A percentile compares a stretch with the other conserved stretches of the same genome.
Evolutionary conservation across 2,113 vertebrate genomes (phyloP).

Genomic region (Merops nubicus): DNA sequence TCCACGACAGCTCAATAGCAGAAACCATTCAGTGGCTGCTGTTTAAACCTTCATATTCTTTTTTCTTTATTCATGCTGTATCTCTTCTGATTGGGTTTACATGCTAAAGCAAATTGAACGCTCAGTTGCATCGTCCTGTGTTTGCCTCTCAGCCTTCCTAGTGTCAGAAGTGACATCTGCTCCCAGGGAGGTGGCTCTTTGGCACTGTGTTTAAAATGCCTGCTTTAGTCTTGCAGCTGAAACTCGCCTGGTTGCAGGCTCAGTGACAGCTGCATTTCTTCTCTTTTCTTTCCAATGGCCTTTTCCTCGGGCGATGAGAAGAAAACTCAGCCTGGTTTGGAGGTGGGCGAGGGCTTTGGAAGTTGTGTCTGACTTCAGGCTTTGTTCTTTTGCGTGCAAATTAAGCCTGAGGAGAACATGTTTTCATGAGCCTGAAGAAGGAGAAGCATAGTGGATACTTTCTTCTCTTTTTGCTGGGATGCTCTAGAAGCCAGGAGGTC

Average conservation of each 20-base stretch:
- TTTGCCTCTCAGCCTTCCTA: background rate
- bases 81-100: background rate
- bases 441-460: background rate
- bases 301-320: background rate
- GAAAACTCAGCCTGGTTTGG: background rate
- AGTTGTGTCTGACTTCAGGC: rapidly evolving
- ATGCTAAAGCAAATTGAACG: background rate
- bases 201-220: background rate
- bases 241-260: background rate
- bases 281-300: background rate
- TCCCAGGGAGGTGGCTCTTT: background rate
- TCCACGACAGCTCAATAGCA: background rate
- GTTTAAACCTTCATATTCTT: rapidly evolving
- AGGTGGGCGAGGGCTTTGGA: background rate
- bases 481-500: background rate
- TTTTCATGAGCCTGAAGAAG: background rate
- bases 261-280: background rate
- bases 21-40: background rate
- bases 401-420: background rate
- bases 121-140: rapidly evolving
- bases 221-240: background rate
- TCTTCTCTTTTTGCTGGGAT: background rate
- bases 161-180: background rate
- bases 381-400: background rate
- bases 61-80: background rate